phyloP scores from a whole-genome alignment of 2,797 vertebrate species.

The Merluccius polli region DNA sequence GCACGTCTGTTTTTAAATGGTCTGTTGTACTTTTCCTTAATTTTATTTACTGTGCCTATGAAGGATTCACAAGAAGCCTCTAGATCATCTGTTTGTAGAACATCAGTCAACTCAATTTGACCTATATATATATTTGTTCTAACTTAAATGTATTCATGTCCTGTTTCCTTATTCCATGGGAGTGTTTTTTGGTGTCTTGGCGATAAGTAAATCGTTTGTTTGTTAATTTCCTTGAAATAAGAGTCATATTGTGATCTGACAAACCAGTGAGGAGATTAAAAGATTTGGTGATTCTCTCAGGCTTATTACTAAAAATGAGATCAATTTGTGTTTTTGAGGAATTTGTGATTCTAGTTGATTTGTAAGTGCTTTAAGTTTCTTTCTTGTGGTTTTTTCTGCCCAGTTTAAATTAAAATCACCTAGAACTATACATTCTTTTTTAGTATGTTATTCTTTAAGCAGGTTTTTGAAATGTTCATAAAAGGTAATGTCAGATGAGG shows the following conservation, averaged over 20 bases:
- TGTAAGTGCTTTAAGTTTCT: neutral
- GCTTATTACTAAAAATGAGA: neutral
- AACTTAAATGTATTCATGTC: too few relatives aligned
- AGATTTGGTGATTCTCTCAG: constrained; percentile 16
- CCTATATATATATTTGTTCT: too few relatives aligned
- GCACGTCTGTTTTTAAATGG: neutral
- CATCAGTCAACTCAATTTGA: too few relatives aligned
- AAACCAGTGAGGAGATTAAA: neutral
- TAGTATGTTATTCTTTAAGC: constrained; percentile 7
- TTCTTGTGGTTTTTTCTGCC: neutral
- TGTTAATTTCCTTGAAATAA: neutral
- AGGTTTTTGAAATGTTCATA: constrained; percentile 7
- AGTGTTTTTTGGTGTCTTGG: neutral
- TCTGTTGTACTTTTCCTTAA: neutral
- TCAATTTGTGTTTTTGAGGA: too few relatives aligned
- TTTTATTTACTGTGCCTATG: neutral
- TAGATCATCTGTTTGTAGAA: too few relatives aligned
- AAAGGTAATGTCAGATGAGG: constrained; percentile 1
- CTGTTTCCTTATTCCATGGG: neutral
- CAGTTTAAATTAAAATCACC: constrained; percentile 6
- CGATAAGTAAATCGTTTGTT: constrained; percentile 1
- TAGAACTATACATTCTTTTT: constrained; percentile 9
- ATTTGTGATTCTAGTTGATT: neutral
- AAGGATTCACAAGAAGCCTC: too few relatives aligned
- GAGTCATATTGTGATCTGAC: constrained; percentile 11